Evolutionary conservation across 2,113 vertebrate genomes (phyloP).

Genomic region (Mesitornis unicolor): DNA sequence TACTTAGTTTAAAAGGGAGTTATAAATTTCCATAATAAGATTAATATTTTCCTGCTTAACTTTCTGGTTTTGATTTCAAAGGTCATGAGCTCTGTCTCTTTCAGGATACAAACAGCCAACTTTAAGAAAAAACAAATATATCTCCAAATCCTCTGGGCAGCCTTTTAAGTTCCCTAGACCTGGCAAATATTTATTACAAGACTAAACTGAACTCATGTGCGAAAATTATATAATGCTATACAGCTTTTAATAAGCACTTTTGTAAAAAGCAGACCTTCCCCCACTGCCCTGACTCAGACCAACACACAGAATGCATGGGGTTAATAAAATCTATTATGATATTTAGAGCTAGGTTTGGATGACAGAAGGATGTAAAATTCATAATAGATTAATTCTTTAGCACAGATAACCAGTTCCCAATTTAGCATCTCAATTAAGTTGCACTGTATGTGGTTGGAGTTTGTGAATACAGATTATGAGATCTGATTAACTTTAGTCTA

Average conservation of each 20-base stretch:
- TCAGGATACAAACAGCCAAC: background rate
- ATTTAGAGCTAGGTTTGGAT: background rate
- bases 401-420: conserved; percentile 10
- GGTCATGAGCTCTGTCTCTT: background rate
- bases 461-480: conserved; percentile 50
- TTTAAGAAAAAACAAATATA: background rate
- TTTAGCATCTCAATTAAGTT: conserved; percentile 58
- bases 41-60: conserved; percentile 17
- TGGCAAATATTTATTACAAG: background rate
- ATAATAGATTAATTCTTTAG: conserved; percentile 32
- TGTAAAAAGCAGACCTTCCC: background rate
- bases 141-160: background rate
- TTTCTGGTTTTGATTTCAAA: conserved; percentile 9
- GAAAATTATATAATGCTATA: background rate
- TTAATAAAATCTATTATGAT: conserved; percentile 8
- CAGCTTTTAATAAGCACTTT: background rate
- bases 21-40: conserved; percentile 8
- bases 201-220: background rate
- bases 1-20: background rate
- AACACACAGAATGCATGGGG: background rate
- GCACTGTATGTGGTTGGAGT: conserved; percentile 28
- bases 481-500: conserved; percentile 50
- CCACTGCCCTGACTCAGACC: background rate
- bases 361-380: conserved; percentile 7
- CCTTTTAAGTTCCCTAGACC: background rate